These are phyloP conservation scores for Conus ventricosus DNA, from an alignment of 1,140 invertebrate species.

Conservation along the genomic window DNA sequence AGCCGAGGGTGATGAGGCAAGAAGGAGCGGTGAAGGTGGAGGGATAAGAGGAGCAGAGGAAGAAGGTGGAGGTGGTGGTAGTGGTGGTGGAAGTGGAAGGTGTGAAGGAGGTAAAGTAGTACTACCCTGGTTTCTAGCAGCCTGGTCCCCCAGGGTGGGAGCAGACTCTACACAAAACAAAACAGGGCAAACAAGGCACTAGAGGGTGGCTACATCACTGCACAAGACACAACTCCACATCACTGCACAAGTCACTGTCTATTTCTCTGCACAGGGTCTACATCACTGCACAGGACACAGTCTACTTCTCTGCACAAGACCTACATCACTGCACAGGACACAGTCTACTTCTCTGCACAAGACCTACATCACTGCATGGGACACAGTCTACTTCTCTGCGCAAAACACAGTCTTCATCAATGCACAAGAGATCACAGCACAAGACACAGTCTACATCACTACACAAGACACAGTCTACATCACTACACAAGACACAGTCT, in stretches of 20 bases:
- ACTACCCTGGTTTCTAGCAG: slow-evolving; percentile 51
- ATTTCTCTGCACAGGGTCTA: slow-evolving; percentile 75
- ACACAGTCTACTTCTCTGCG: too few species aligned
- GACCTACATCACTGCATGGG: too few species aligned
- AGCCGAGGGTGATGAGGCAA: slow-evolving; percentile 37
- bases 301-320: background rate
- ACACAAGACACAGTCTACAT: too few species aligned
- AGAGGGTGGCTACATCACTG: slow-evolving; percentile 2
- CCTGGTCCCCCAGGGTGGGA: slow-evolving; percentile 43
- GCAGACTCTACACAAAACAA: slow-evolving; percentile 42
- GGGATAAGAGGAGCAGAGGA: slow-evolving; percentile 35
- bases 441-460: too few species aligned
- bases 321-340: too few species aligned
- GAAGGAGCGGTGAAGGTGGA: slow-evolving; percentile 49
- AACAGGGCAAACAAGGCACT: slow-evolving; percentile 26
- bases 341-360: too few species aligned
- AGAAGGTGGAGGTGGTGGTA: slow-evolving; percentile 48
- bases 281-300: background rate
- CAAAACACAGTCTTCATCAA: too few species aligned
- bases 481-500: too few species aligned
- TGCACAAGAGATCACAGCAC: too few species aligned
- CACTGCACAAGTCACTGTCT: background rate
- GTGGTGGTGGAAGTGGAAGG: slow-evolving; percentile 48
- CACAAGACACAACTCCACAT: slow-evolving; percentile 20
- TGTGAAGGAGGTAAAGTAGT: slow-evolving; percentile 53